Evolutionary conservation across 2,888 invertebrate species (phyloP), one percentile per base, ranked within the genome.

Genomic region (Apodemia zela): DNA sequence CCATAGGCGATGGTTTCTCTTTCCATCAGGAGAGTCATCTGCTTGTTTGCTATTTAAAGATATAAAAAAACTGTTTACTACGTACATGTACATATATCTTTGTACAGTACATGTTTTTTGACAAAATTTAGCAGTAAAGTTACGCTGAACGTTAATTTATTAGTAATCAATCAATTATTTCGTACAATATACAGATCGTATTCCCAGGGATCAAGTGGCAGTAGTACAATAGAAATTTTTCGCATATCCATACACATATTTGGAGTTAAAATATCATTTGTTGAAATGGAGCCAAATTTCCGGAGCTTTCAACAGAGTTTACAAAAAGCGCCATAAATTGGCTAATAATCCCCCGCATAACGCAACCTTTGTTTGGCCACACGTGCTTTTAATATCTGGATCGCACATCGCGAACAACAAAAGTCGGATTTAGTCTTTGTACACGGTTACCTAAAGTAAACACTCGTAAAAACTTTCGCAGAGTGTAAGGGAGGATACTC

Each of bases 301-400:
- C 91, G 87, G 87, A 76, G 87, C 85, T 89, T 89, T 88, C 87
- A 87, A 82, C 89, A 79, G 82, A 85, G 85, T 85, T 87, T 84
- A 88, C 88, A 91, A 90, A 91, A 91, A 90, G 89, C 81, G 82
- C 88, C 84, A 91, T 90, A 90, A 91, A 91, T 91, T 90, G 91
- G 89, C 89, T 87, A 89, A 91, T 91, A 90, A 91, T 91, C 91
- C 87, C 84, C 91, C 90, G 87, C 90, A 91, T 89, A 90, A 89
- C 90, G 90, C 80, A 87, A 91, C 91, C 90, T 90, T 91, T 91
- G 91, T 91, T 87, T 89, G 91, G 88, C 88, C 91, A 90, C 91
- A 91, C 91, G 90, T 91, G 91, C 89, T 90, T 90, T 91, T 90
- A 89, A 91, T 89, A 87, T 87, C 83, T 81, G 79, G 79, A 81